phyloP scores from a whole-genome alignment of 2,113 vertebrate species.

The Lepus europaeus region DNA sequence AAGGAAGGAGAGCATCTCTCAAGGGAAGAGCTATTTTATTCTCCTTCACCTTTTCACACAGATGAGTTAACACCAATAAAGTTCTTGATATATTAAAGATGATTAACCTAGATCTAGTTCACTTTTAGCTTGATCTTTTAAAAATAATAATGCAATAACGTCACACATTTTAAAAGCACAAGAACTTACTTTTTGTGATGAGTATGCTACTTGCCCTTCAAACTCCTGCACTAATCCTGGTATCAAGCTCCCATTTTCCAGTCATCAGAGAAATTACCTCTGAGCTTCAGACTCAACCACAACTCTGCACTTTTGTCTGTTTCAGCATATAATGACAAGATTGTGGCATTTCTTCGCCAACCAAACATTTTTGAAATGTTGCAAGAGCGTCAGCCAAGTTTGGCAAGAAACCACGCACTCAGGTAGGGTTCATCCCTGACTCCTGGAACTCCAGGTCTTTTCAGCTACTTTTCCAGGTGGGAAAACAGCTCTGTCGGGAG shows the following conservation, averaged over 20 bases:
- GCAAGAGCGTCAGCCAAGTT: conserved; percentile 96
- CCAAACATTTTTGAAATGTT: conserved; percentile 98
- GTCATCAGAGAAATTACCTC: not conserved
- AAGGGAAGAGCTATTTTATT: not conserved
- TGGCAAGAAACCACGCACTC: conserved; percentile 95
- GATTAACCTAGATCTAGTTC: not conserved
- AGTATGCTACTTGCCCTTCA: not conserved
- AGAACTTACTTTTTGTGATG: not conserved
- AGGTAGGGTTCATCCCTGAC: conserved; percentile 87
- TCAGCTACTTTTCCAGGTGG: not conserved
- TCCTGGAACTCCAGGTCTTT: not conserved
- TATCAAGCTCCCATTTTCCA: not conserved
- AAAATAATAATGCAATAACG: conserved; percentile 30
- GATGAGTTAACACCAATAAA: not conserved
- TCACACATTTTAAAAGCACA: not conserved
- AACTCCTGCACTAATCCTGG: not conserved
- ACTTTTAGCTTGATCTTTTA: not conserved
- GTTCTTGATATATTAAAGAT: not conserved
- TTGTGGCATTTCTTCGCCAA: conserved; percentile 98
- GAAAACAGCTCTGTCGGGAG: not conserved
- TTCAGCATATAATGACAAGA: conserved; percentile 99
- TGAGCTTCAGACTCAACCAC: conserved; percentile 48
- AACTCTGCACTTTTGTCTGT: conserved; percentile 64
- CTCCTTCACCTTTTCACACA: not conserved
- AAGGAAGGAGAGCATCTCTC: not conserved